phyloP scores from a whole-genome alignment of 2,113 vertebrate genomes.

The Oriolus oriolus region DNA sequence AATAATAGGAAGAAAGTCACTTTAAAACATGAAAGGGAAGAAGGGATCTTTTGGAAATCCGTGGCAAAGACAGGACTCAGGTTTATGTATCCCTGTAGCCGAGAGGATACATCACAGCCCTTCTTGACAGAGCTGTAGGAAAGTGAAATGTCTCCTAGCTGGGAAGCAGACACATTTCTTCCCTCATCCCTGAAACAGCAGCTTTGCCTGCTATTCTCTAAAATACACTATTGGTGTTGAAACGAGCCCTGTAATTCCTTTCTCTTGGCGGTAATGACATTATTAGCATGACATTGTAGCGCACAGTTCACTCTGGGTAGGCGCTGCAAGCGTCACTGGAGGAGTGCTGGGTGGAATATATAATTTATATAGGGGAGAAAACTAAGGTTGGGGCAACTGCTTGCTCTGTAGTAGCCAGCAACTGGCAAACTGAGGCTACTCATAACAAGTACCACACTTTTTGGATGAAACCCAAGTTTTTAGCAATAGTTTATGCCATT shows the following conservation, averaged over 20 bases:
- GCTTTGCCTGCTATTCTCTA: neutral
- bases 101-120: neutral
- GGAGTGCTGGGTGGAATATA: neutral
- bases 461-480: neutral
- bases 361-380: neutral
- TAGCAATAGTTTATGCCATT: neutral
- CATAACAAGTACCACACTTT: neutral
- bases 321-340: neutral
- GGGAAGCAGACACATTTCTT: neutral
- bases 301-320: neutral
- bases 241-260: slow-evolving; percentile 14
- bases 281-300: slow-evolving; percentile 4
- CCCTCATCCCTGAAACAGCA: neutral
- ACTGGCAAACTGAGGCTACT: neutral
- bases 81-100: neutral
- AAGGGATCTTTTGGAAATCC: neutral
- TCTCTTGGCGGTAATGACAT: slow-evolving; percentile 4
- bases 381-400: neutral
- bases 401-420: neutral
- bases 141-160: neutral
- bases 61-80: neutral
- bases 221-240: neutral
- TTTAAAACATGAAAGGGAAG: neutral
- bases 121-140: neutral
- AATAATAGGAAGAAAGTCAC: slow-evolving; percentile 12